Conservation (phyloP, 2,888 invertebrate genomes). For the Agonopterix subpropinquella region DNA sequence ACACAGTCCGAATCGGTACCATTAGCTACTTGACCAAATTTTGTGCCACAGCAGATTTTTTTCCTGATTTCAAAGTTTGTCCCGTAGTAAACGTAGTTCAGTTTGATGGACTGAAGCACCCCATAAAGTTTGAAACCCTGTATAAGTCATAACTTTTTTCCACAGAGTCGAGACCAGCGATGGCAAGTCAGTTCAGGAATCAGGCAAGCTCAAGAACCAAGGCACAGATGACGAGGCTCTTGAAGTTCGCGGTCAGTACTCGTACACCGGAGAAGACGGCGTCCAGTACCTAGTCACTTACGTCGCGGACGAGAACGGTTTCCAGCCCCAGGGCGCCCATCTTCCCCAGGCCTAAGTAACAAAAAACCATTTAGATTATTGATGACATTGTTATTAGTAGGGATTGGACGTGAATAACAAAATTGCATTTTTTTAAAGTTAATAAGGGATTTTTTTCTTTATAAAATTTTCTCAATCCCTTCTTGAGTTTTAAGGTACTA, state of each 20-base stretch:
- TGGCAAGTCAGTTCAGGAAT: constrained; percentile 37
- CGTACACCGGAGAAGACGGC: constrained; percentile 63
- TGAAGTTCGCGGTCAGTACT: constrained; percentile 60
- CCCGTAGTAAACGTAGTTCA: no score
- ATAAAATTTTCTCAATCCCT: no score
- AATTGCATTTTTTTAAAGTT: no score
- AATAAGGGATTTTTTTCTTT: no score
- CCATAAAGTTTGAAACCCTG: no score
- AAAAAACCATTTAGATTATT: no score
- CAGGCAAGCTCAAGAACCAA: constrained; percentile 50
- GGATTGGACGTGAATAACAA: no score
- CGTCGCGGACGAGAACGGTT: constrained; percentile 71
- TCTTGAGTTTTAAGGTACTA: no score
- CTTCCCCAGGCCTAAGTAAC: constrained; percentile 23
- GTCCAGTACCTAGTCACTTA: constrained; percentile 59
- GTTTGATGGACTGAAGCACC: no score
- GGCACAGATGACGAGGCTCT: constrained; percentile 61
- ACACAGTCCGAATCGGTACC: no score
- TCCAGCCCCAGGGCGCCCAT: constrained; percentile 55
- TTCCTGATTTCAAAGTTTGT: not conserved
- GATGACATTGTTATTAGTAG: no score
- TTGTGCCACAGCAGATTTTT: not conserved
- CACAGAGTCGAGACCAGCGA: constrained; percentile 50
- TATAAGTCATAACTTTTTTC: not conserved
- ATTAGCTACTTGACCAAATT: not conserved